Evolutionary conservation across 2,888 invertebrate species (phyloP).

Genomic region (Ophioninae sp.): DNA sequence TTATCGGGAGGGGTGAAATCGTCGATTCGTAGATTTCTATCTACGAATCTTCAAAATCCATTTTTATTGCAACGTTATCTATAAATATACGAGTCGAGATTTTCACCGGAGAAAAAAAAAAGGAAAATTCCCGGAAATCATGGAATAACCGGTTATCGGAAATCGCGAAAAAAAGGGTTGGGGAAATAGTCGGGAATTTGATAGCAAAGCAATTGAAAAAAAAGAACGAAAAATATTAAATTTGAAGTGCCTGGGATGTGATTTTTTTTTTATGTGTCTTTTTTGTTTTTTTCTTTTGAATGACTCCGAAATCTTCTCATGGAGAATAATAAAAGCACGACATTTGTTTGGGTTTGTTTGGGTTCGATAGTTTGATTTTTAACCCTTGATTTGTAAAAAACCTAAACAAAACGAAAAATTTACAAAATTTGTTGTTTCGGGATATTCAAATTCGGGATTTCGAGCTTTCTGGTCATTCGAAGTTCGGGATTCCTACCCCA

Average conservation of each 20-base stretch:
- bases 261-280: background rate
- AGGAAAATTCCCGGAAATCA: background rate
- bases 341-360: too few relatives aligned
- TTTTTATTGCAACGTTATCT: slow-evolving; percentile 5
- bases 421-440: too few relatives aligned
- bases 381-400: too few relatives aligned
- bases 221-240: background rate
- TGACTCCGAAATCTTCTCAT: too few relatives aligned
- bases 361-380: too few relatives aligned
- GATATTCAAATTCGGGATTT: too few relatives aligned
- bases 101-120: too few relatives aligned
- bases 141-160: background rate
- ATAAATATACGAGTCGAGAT: background rate
- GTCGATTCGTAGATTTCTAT: slow-evolving; percentile 22
- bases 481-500: too few relatives aligned
- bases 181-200: background rate
- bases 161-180: background rate
- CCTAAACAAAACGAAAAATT: too few relatives aligned
- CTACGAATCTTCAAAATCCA: slow-evolving; percentile 12
- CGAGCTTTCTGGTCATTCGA: too few relatives aligned
- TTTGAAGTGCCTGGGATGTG: background rate
- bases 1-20: slow-evolving; percentile 30
- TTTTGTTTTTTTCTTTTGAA: too few relatives aligned
- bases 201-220: background rate
- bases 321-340: too few relatives aligned